phyloP scores from a whole-genome alignment of 2,888 invertebrate species.

The Antheraea assamensis region DNA sequence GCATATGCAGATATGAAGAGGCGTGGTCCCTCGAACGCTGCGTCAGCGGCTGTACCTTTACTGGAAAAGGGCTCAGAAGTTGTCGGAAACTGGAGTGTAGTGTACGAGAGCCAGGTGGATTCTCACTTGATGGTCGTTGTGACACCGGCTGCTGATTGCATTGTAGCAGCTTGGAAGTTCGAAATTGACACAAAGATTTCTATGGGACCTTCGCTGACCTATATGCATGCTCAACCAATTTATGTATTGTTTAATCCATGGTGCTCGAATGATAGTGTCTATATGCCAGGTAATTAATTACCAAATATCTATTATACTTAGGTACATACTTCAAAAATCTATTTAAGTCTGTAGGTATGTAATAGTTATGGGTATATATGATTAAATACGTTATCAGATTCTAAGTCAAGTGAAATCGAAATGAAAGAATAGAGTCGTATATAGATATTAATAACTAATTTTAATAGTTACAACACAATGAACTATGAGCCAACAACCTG shows the following conservation, averaged over 20 bases:
- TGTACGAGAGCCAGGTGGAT: conserved; percentile 85
- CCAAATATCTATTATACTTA: background rate
- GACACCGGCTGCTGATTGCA: conserved; percentile 86
- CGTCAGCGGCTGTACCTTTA: conserved; percentile 88
- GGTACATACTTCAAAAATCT: background rate
- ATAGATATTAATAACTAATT: background rate
- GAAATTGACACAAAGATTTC: conserved; percentile 90
- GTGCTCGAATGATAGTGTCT: conserved; percentile 87
- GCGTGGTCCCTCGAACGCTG: conserved; percentile 90
- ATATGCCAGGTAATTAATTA: conserved; percentile 82
- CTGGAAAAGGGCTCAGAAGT: conserved; percentile 83
- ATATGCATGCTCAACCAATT: conserved; percentile 88
- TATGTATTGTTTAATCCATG: conserved; percentile 95
- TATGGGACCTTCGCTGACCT: conserved; percentile 87
- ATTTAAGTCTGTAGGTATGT: background rate
- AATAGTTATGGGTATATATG: too few relatives aligned
- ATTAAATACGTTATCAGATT: too few relatives aligned
- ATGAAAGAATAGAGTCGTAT: too few relatives aligned
- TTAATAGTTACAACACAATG: background rate
- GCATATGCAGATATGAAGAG: conserved; percentile 84
- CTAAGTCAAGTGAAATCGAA: too few relatives aligned
- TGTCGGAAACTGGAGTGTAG: conserved; percentile 88
- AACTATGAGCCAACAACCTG: background rate
- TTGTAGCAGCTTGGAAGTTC: conserved; percentile 91
- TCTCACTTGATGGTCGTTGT: conserved; percentile 85